These are phyloP conservation scores for Sterrhoptilus dennistouni DNA, from an alignment of 2,113 vertebrate genomes.

Conservation along the genomic window DNA sequence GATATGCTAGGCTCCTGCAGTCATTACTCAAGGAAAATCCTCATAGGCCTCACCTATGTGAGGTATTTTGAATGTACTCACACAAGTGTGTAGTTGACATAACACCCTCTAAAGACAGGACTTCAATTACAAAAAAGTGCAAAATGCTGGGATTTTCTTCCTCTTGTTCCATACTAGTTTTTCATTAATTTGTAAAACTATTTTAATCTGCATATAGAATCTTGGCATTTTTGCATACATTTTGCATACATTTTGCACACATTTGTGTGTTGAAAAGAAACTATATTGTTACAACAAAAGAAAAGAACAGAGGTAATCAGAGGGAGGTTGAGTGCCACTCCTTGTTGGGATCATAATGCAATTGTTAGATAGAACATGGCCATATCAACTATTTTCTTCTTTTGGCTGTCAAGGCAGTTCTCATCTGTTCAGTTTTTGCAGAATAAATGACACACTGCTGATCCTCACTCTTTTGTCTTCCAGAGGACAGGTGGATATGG, in stretches of 20 bases:
- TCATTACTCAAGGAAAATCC: neutral
- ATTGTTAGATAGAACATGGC: neutral
- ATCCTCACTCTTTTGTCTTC: neutral
- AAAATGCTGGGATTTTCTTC: neutral
- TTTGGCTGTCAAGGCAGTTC: neutral
- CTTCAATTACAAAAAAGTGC: neutral
- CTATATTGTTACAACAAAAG: neutral
- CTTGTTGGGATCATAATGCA: neutral
- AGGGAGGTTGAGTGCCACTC: neutral
- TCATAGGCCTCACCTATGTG: neutral
- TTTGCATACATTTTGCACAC: too few species aligned
- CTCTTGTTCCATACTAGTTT: neutral
- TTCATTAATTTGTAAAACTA: neutral
- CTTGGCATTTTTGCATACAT: neutral
- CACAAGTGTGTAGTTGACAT: too few species aligned
- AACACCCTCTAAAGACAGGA: neutral
- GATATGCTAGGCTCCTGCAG: neutral
- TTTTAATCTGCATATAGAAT: neutral
- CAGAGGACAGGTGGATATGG: neutral
- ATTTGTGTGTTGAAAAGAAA: neutral
- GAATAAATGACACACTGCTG: neutral
- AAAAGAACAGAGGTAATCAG: neutral
- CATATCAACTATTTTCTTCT: neutral
- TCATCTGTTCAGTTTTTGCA: neutral
- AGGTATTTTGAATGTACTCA: neutral